phyloP scores from a whole-genome alignment of 1,140 invertebrate genomes.

The Drosophila erecta region DNA sequence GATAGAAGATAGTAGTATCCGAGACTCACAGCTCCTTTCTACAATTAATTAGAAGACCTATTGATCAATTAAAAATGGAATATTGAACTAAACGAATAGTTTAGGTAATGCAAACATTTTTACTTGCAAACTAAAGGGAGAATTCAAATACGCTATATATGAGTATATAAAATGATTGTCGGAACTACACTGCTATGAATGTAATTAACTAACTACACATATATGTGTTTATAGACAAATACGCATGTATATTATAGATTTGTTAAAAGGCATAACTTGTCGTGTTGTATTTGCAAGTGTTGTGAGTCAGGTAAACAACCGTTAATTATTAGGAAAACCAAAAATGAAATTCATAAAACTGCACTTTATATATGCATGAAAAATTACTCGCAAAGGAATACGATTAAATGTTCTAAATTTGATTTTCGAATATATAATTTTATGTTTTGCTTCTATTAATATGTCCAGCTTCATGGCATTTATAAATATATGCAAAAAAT shows the following conservation, averaged over 20 bases:
- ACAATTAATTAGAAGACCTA: constrained; percentile 74
- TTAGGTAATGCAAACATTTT: constrained; percentile 57
- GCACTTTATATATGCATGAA: constrained; percentile 11
- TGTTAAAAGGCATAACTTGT: constrained; percentile 18
- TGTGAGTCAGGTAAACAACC: not conserved
- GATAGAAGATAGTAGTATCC: constrained; percentile 84
- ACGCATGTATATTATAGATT: constrained; percentile 41
- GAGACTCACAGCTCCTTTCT: constrained; percentile 41
- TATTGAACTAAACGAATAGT: constrained; percentile 57
- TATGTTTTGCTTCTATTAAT: constrained; percentile 29
- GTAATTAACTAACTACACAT: constrained; percentile 60
- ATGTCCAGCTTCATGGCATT: constrained; percentile 5
- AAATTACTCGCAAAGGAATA: constrained; percentile 16
- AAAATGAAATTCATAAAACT: constrained; percentile 27
- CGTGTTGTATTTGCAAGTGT: constrained; percentile 14
- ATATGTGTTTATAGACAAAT: constrained; percentile 28
- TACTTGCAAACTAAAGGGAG: constrained; percentile 67
- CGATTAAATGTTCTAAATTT: constrained; percentile 17
- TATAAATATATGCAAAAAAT: constrained; percentile 7
- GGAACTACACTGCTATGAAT: constrained; percentile 54
- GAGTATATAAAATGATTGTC: constrained; percentile 55
- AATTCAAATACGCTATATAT: constrained; percentile 48
- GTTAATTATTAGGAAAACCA: constrained; percentile 30
- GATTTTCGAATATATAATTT: constrained; percentile 18
- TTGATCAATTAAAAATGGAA: constrained; percentile 20